Conservation (phyloP, 2,113 vertebrate genomes). For the Kryptolebias marmoratus region DNA sequence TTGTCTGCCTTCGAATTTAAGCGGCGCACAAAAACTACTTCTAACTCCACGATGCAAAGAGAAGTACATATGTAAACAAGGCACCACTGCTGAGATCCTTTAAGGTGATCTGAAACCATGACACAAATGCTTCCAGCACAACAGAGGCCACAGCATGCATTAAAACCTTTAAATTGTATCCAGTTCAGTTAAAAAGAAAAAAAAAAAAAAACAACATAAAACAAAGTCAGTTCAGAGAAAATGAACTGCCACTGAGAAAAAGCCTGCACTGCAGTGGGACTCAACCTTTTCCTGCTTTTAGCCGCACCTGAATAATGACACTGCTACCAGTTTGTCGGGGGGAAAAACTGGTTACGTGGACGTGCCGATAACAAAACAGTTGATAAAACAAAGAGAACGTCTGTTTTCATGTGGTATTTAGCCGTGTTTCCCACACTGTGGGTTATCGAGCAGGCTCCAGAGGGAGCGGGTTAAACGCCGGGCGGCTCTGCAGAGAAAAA, state of each 20-base stretch:
- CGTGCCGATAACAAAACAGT: slow-evolving; percentile 65
- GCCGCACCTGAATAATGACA: slow-evolving; percentile 56
- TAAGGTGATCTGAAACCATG: background rate
- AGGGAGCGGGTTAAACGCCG: slow-evolving; percentile 71
- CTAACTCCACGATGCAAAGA: background rate
- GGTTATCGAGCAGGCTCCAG: slow-evolving; percentile 68
- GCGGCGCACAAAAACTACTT: too few relatives aligned
- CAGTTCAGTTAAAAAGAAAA: too few relatives aligned
- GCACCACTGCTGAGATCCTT: background rate
- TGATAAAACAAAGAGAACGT: slow-evolving; percentile 72
- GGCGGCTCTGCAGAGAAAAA: slow-evolving; percentile 63
- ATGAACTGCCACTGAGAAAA: background rate
- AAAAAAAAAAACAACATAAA: too few relatives aligned
- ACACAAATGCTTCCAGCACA: background rate
- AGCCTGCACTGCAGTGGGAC: slow-evolving; percentile 9
- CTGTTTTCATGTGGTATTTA: slow-evolving; percentile 72
- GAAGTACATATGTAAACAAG: background rate
- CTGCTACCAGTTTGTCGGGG: slow-evolving; percentile 42
- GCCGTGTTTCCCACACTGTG: slow-evolving; percentile 52
- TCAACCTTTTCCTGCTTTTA: slow-evolving; percentile 32
- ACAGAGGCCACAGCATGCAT: background rate
- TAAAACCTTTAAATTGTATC: background rate
- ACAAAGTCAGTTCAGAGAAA: too few relatives aligned
- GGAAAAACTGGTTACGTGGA: slow-evolving; percentile 51
- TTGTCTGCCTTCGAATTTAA: too few relatives aligned